A percentile compares a stretch with the other conserved stretches of the same genome.
Conservation (phyloP, 1,140 invertebrate species). For the Microvelia longipes region DNA sequence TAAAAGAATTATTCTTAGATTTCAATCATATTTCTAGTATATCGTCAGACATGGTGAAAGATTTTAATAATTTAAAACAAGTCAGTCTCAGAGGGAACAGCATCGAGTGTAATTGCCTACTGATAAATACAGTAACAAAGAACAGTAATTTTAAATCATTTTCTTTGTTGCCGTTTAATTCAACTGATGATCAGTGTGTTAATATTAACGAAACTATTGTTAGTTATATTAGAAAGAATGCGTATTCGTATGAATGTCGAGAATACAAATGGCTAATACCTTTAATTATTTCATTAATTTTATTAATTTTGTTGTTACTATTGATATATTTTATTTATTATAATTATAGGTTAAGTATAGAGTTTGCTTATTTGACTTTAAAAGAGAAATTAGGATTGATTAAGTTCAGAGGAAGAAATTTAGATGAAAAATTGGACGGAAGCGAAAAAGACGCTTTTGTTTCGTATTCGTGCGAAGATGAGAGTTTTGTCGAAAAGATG, state of each 20-base stretch:
- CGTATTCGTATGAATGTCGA: background rate
- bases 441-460: conserved; percentile 49
- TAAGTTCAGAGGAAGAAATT: background rate
- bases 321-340: background rate
- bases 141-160: background rate
- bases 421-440: background rate
- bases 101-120: conserved; percentile 4
- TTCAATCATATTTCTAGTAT: conserved; percentile 8
- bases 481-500: conserved; percentile 40
- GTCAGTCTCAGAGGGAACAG: conserved; percentile 6
- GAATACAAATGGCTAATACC: background rate
- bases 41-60: conserved; percentile 8
- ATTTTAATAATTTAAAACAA: background rate
- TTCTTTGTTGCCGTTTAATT: background rate
- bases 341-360: background rate
- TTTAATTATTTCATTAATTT: background rate
- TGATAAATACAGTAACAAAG: background rate
- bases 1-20: background rate
- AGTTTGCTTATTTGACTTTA: background rate
- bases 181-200: background rate
- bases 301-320: background rate
- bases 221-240: background rate
- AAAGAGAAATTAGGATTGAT: background rate
- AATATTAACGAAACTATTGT: background rate
- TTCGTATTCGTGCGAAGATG: conserved; percentile 45